These are phyloP conservation scores for Actias luna DNA, from an alignment of 2,888 invertebrate species.

Conservation along the genomic window DNA sequence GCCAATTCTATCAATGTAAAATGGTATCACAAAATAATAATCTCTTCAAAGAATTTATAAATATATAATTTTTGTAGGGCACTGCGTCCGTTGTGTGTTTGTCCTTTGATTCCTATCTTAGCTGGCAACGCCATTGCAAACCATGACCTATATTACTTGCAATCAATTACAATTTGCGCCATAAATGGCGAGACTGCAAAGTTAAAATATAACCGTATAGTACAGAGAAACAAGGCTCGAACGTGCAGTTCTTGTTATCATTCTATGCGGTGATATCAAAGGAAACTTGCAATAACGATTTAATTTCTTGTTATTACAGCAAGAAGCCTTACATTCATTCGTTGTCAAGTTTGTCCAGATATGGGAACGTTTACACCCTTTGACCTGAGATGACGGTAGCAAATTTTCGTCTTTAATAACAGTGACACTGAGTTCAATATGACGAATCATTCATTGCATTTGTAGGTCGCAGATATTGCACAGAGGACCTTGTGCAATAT, in stretches of 20 bases:
- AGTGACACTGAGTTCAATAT: slow-evolving; percentile 50
- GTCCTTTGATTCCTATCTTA: slow-evolving; percentile 56
- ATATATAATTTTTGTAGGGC: slow-evolving; percentile 2
- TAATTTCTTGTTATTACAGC: slow-evolving; percentile 45
- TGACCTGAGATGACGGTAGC: slow-evolving; percentile 51
- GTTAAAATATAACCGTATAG: slow-evolving; percentile 55
- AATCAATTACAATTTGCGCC: slow-evolving; percentile 64
- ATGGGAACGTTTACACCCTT: slow-evolving; percentile 60
- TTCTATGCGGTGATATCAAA: slow-evolving; percentile 65
- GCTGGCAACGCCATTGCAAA: slow-evolving; percentile 42
- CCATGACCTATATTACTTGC: slow-evolving; percentile 63
- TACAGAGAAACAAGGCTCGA: slow-evolving; percentile 37
- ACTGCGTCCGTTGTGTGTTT: not conserved
- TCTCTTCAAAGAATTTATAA: not conserved
- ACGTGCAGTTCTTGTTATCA: slow-evolving; percentile 59
- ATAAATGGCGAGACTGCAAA: slow-evolving; percentile 56
- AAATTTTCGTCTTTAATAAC: slow-evolving; percentile 56
- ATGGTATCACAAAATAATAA: too few relatives aligned
- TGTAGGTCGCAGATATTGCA: slow-evolving; percentile 71
- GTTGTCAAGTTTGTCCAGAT: slow-evolving; percentile 44
- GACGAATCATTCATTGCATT: slow-evolving; percentile 42
- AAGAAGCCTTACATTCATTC: slow-evolving; percentile 57
- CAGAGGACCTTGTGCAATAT: slow-evolving; percentile 57
- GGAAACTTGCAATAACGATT: slow-evolving; percentile 49
- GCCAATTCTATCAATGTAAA: too few relatives aligned